Conservation (phyloP, 2,797 vertebrate genomes). For the Garrulus glandarius region DNA sequence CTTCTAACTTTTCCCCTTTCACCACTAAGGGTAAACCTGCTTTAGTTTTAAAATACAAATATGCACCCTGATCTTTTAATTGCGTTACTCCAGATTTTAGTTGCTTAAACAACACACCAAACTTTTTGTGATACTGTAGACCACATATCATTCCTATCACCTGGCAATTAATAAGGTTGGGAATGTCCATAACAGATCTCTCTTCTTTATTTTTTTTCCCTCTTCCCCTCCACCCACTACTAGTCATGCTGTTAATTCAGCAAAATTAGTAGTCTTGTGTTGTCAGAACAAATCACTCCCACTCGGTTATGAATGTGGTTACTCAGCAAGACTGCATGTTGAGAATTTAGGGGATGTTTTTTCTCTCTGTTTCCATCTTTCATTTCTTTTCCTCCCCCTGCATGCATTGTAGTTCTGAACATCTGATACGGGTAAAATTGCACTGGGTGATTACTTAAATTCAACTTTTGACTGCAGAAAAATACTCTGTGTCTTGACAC, state of each 20-base stretch:
- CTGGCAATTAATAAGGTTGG: neutral
- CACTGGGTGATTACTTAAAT: conserved; percentile 22
- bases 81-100: neutral
- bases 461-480: conserved; percentile 36
- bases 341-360: conserved; percentile 36
- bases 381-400: neutral
- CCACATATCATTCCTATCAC: neutral
- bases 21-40: neutral
- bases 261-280: conserved; percentile 55
- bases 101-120: neutral
- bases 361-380: conserved; percentile 18
- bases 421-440: conserved; percentile 17
- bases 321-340: conserved; percentile 49
- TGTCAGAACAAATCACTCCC: conserved; percentile 66
- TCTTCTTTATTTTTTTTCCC: neutral
- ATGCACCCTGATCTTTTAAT: neutral
- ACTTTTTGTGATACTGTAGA: neutral
- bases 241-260: conserved; percentile 53
- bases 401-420: neutral
- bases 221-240: neutral
- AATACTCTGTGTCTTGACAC: neutral
- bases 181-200: neutral
- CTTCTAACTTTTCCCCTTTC: neutral
- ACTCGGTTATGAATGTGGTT: conserved; percentile 53
- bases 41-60: neutral